Conservation (phyloP, 2,888 invertebrate species). For the Oscheius myriophilus region DNA sequence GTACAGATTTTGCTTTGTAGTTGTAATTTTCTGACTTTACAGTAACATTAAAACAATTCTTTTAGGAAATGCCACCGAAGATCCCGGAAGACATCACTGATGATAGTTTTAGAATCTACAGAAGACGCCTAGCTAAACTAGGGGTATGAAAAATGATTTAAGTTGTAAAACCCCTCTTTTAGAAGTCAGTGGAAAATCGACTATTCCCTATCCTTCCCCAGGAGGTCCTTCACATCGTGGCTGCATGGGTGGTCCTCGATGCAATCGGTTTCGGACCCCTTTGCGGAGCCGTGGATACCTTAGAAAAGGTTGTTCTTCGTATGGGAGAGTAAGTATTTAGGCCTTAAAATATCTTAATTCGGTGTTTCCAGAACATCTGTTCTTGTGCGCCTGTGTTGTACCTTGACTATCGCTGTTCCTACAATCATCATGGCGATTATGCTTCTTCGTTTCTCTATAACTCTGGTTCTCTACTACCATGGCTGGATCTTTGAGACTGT, state of each 20-base stretch:
- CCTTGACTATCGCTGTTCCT: conserved; percentile 32
- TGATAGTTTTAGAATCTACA: conserved; percentile 14
- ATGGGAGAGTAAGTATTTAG: conserved; percentile 16
- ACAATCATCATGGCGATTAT: conserved; percentile 24
- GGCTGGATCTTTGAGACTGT: conserved; percentile 62
- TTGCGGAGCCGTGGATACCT: conserved; percentile 4
- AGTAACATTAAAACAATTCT: no score
- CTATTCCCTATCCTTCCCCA: conserved; percentile 28
- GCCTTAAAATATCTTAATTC: background rate
- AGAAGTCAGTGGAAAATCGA: conserved; percentile 21
- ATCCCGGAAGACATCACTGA: conserved; percentile 2
- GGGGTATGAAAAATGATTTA: conserved; percentile 1
- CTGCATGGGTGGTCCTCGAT: conserved; percentile 28
- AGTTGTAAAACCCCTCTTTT: no score
- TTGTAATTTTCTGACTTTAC: no score
- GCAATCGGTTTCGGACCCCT: conserved; percentile 26
- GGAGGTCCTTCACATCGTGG: conserved; percentile 24
- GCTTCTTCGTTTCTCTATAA: conserved; percentile 38
- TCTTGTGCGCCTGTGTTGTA: conserved; percentile 18
- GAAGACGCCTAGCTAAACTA: conserved; percentile 8
- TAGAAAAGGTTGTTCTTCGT: conserved; percentile 17
- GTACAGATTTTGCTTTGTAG: no score
- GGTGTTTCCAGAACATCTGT: conserved; percentile 22
- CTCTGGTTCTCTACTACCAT: conserved; percentile 48
- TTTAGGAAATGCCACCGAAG: conserved; percentile 10